phyloP scores from a whole-genome alignment of 2,113 vertebrate species.

The Myotis lucifugus region DNA sequence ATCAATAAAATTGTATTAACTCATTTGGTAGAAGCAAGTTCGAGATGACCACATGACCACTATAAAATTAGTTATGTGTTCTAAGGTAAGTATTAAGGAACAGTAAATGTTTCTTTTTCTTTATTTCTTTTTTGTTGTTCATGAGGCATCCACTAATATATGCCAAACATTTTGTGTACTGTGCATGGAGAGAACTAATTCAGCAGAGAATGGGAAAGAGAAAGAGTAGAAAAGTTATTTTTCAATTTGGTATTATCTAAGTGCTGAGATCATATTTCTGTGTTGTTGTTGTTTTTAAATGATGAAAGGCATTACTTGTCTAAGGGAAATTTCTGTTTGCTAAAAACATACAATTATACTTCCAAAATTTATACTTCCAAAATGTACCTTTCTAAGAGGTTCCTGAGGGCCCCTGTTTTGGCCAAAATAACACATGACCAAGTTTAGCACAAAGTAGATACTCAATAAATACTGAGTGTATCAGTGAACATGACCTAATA shows the following conservation, averaged over 20 bases:
- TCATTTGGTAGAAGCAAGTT: constrained; percentile 15
- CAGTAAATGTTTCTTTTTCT: neutral
- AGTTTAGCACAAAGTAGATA: neutral
- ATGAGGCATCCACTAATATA: neutral
- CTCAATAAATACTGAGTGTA: neutral
- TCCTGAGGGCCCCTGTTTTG: neutral
- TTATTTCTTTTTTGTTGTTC: neutral
- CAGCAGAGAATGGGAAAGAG: neutral
- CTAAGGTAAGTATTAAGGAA: neutral
- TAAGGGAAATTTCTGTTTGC: neutral
- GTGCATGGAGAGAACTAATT: neutral
- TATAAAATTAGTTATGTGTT: neutral
- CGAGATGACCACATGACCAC: neutral
- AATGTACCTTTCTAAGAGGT: neutral
- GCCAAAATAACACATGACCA: neutral
- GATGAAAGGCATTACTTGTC: neutral
- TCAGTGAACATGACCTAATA: neutral
- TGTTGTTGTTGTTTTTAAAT: neutral
- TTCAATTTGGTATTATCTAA: neutral
- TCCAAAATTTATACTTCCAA: neutral
- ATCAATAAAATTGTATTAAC: neutral
- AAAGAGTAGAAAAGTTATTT: neutral
- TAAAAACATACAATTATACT: neutral
- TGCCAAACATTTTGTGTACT: neutral
- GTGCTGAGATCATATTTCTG: neutral